Evolutionary conservation across 1,140 invertebrate genomes (phyloP).

Genomic region (Brachionus calyciflorus): DNA sequence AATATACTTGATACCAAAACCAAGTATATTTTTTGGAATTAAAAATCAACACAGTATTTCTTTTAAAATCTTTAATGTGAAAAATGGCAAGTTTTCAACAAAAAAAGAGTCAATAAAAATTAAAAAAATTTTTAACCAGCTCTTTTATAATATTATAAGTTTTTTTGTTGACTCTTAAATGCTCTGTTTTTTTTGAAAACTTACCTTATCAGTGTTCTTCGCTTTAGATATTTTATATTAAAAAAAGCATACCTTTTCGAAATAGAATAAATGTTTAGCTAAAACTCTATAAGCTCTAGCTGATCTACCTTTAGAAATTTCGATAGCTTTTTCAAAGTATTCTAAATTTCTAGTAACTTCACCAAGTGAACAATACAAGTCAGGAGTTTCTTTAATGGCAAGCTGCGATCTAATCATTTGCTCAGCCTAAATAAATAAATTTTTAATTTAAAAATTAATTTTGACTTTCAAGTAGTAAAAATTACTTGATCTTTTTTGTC

Average conservation of each 20-base stretch:
- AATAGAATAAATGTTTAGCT: conserved; percentile 29
- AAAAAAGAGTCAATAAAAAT: too few species aligned
- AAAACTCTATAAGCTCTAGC: conserved; percentile 49
- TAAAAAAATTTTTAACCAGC: too few species aligned
- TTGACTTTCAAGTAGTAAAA: conserved; percentile 18
- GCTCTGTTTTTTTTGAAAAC: too few species aligned
- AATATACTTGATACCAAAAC: too few species aligned
- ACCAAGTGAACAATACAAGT: conserved; percentile 81
- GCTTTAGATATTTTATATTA: too few species aligned
- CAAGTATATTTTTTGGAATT: too few species aligned
- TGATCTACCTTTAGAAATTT: conserved; percentile 68
- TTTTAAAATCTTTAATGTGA: too few species aligned
- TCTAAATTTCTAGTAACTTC: conserved; percentile 70
- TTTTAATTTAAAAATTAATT: conserved; percentile 39
- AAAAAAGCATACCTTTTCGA: conserved; percentile 42
- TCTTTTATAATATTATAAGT: too few species aligned
- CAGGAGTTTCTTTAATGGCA: conserved; percentile 74
- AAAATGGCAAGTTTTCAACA: too few species aligned
- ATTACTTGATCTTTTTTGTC: conserved; percentile 75
- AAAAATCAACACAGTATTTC: too few species aligned
- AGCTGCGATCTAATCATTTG: conserved; percentile 80
- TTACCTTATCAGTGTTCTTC: too few species aligned
- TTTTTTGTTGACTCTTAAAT: too few species aligned
- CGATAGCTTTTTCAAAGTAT: conserved; percentile 84
- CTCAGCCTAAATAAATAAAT: conserved; percentile 78